Conservation (phyloP, 2,888 invertebrate genomes). For the Himalopsyche japonica region DNA sequence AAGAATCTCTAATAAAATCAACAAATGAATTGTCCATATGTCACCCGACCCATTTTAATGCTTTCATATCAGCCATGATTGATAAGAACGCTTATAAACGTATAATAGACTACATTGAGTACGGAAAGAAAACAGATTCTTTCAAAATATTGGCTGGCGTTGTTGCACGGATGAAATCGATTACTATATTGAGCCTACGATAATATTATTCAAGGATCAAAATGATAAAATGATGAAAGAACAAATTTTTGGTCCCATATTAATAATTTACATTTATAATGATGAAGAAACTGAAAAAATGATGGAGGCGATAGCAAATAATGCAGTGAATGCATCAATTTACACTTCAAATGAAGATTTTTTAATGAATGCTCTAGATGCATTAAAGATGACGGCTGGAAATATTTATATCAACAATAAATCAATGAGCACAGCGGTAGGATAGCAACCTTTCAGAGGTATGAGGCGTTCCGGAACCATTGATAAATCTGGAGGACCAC, state of each 20-base stretch:
- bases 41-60: conserved; percentile 78
- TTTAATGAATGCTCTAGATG: conserved; percentile 73
- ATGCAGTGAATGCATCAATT: conserved; percentile 89
- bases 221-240: conserved; percentile 84
- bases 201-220: conserved; percentile 84
- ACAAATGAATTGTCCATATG: conserved; percentile 80
- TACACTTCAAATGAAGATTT: conserved; percentile 86
- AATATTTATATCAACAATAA: conserved; percentile 99
- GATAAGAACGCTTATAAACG: conserved; percentile 90
- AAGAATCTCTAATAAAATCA: conserved; percentile 71
- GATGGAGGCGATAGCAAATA: conserved; percentile 71
- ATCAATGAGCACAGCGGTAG: conserved; percentile 97
- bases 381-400: conserved; percentile 88
- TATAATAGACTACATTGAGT: conserved; percentile 85
- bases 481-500: conserved; percentile 98
- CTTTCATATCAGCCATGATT: conserved; percentile 94
- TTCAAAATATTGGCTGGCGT: conserved; percentile 83
- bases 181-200: conserved; percentile 93
- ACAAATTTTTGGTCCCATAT: conserved; percentile 97
- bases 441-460: conserved; percentile 98
- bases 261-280: conserved; percentile 87
- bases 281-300: conserved; percentile 72
- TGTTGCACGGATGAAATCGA: conserved; percentile 80
- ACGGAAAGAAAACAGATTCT: conserved; percentile 75
- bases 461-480: conserved; percentile 96